Percentiles rank a stretch among this genome's conserved stretches.
Evolutionary conservation across 2,888 invertebrate genomes (phyloP).

Genomic region (Andrena chrysosceles): DNA sequence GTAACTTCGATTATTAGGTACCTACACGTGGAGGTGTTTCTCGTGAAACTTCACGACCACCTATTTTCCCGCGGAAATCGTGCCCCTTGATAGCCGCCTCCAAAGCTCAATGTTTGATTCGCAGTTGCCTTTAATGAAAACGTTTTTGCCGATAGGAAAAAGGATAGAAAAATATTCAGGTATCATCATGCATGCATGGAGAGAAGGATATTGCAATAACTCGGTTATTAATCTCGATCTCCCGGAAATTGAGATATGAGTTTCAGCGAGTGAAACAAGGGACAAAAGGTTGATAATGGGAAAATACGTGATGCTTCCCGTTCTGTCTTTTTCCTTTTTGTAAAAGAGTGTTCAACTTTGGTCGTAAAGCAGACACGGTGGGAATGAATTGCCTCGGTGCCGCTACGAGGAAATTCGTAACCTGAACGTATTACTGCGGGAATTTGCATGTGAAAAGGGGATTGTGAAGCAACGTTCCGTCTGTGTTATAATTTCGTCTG

Average conservation of each 20-base stretch:
- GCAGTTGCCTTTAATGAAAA: not conserved
- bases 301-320: not conserved
- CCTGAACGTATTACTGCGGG: conserved; percentile 8
- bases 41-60: conserved; percentile 4
- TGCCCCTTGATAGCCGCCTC: not conserved
- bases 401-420: conserved; percentile 8
- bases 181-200: not conserved
- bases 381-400: conserved; percentile 12
- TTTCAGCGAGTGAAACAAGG: not conserved
- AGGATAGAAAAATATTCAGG: not conserved
- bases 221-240: conserved; percentile 1
- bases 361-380: conserved; percentile 5
- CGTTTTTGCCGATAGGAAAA: not conserved
- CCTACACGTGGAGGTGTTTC: not conserved
- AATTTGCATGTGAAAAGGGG: conserved; percentile 12
- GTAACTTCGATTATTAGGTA: conserved; percentile 32
- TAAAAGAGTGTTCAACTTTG: not conserved
- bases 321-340: not conserved
- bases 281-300: not conserved
- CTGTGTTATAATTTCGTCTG: too few species aligned
- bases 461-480: not conserved
- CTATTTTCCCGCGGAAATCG: not conserved
- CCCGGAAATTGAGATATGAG: conserved; percentile 1
- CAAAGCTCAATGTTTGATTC: not conserved
- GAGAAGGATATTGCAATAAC: not conserved